phyloP scores from a whole-genome alignment of 2,113 vertebrate species.

The Prinia subflava region DNA sequence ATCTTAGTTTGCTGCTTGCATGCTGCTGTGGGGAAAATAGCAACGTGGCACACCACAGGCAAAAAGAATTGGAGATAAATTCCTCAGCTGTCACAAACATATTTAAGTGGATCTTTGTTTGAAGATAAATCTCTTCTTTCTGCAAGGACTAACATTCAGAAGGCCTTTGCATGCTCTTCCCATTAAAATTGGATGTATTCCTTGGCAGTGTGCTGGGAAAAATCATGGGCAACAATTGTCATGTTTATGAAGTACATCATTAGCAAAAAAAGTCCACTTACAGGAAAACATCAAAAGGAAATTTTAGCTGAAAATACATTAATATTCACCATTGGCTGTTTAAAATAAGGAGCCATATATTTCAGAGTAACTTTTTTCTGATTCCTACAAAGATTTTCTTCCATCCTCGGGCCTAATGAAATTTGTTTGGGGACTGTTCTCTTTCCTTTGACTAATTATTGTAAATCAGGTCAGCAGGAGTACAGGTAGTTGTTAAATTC shows the following conservation, averaged over 20 bases:
- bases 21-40: constrained; percentile 67
- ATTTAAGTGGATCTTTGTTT: constrained; percentile 70
- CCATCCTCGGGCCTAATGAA: not conserved
- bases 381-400: not conserved
- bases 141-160: constrained; percentile 61
- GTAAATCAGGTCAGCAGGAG: not conserved
- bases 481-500: not conserved
- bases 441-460: not conserved
- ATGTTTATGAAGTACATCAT: constrained; percentile 41
- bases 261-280: constrained; percentile 20
- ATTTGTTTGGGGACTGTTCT: not conserved
- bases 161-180: constrained; percentile 29
- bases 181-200: constrained; percentile 53
- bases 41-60: constrained; percentile 56
- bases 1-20: constrained; percentile 71
- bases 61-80: constrained; percentile 74
- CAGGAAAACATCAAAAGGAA: constrained; percentile 13
- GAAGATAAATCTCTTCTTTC: constrained; percentile 70
- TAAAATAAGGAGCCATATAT: not conserved
- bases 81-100: constrained; percentile 70
- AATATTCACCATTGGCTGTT: not conserved
- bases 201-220: constrained; percentile 34
- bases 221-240: constrained; percentile 45
- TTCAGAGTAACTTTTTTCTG: not conserved
- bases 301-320: not conserved